Evolutionary conservation across 2,888 invertebrate genomes (phyloP), one percentile per base, ranked within the genome.

Genomic region (Myopa testacea): DNA sequence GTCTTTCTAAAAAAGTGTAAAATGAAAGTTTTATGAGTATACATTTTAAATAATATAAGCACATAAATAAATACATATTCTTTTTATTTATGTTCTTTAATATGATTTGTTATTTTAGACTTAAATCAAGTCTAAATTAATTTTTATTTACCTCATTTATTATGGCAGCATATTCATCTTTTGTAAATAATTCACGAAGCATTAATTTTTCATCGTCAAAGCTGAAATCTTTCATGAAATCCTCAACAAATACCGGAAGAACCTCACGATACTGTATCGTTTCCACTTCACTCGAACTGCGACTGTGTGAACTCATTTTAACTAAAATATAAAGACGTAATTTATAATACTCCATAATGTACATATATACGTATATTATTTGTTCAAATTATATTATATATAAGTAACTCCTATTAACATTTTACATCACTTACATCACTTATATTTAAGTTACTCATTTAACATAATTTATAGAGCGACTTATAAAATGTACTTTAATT

Each of bases 271-370:
- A 80, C 58, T 81, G 81, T 52, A 79, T 81, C 19, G 79, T 78
- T 38, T 84, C 84, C 3, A 83, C 78, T 79, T 85, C 85, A 74
- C 85, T 85, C 10, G 83, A 84, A 76, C 82, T 84, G 52, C 82
- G 82, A 78, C 84, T 84, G 45, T 84, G 84, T 7, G 52, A 76
- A 74, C 83, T 84, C 84, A 84, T 84, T 38, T 26, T 81, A 60
- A 4, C 60, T 60, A 45, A 62, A 68, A 73, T 45, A 40, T 7
- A 71, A 38, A 71, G 16, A 45, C 3, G 19, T 40, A 60, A 60
- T 40, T 63, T 37, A 16, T 63, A 45, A 45, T 45, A 45, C 10
- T 45, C 10, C 26, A 26, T 26, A 26, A 26, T 26, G 65, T 65
- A 52, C 7, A 75, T 19, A 40, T 40, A 58, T n/a, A n/a, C n/a